A percentile compares a stretch with the other conserved stretches of the same genome.
Conservation (phyloP, 2,888 invertebrate species). For the Apodemia zela region DNA sequence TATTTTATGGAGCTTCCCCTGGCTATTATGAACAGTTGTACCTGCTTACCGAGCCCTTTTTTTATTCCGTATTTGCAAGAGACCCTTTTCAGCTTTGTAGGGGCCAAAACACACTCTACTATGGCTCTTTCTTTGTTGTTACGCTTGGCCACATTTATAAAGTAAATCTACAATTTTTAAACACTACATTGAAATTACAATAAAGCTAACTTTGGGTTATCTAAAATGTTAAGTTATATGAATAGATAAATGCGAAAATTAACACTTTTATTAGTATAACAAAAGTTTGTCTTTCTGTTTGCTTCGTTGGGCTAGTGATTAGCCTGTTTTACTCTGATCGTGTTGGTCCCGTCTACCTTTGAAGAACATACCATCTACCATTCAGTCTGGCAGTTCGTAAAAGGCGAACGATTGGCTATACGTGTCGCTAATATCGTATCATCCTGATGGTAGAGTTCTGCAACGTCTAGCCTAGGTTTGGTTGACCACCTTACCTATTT, state of each 20-base stretch:
- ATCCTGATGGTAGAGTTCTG: too few species aligned
- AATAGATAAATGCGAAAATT: neutral
- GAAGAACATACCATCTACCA: too few species aligned
- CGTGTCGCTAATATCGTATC: too few species aligned
- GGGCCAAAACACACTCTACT: conserved; percentile 24
- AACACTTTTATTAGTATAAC: neutral
- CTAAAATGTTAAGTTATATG: neutral
- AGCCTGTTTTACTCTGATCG: too few species aligned
- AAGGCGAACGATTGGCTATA: too few species aligned
- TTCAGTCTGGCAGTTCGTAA: too few species aligned
- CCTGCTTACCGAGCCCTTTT: conserved; percentile 52
- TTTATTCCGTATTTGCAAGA: conserved; percentile 53
- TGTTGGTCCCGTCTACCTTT: too few species aligned
- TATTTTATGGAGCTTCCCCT: conserved; percentile 14
- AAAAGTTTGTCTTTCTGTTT: neutral
- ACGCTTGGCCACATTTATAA: conserved; percentile 15
- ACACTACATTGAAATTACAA: neutral
- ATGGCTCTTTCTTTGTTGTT: conserved; percentile 18
- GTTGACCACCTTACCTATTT: too few species aligned
- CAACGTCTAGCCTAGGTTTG: too few species aligned
- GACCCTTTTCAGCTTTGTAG: conserved; percentile 43
- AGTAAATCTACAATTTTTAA: conserved; percentile 19
- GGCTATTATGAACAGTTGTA: conserved; percentile 53
- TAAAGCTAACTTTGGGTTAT: neutral
- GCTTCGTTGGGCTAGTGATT: neutral